These are phyloP conservation scores for Eristalis pertinax DNA, from an alignment of 2,888 invertebrate genomes.

Conservation along the genomic window DNA sequence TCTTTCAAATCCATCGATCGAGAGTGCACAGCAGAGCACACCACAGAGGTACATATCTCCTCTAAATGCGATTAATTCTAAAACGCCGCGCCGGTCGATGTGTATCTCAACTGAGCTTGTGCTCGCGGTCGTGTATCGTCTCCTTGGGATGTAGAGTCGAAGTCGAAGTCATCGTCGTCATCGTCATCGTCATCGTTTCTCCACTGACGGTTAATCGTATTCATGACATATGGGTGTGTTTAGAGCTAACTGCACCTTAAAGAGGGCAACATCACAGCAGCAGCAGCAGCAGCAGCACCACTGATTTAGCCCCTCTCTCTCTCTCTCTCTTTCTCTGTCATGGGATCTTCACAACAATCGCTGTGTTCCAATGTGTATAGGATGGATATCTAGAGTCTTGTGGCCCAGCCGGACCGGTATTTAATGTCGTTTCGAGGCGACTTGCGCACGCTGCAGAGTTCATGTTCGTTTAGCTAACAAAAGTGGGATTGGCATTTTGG, in stretches of 20 bases:
- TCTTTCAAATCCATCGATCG: slow-evolving; percentile 41
- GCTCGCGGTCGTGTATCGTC: slow-evolving; percentile 7
- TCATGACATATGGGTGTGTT: slow-evolving; percentile 72
- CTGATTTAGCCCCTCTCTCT: neutral
- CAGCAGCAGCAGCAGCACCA: slow-evolving; percentile 23
- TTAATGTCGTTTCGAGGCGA: slow-evolving; percentile 12
- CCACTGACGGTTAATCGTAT: slow-evolving; percentile 57
- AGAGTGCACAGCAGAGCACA: neutral
- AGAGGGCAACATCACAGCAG: slow-evolving; percentile 46
- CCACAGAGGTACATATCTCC: slow-evolving; percentile 4
- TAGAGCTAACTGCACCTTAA: slow-evolving; percentile 68
- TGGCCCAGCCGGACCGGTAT: slow-evolving; percentile 32
- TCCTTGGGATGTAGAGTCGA: neutral
- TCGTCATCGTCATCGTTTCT: neutral
- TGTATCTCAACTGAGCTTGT: slow-evolving; percentile 30
- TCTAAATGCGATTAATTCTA: slow-evolving; percentile 13
- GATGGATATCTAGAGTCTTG: slow-evolving; percentile 7
- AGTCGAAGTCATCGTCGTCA: slow-evolving; percentile 15
- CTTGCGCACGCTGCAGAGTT: slow-evolving; percentile 8
- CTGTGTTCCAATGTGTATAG: slow-evolving; percentile 7
- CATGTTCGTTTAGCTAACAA: slow-evolving; percentile 61
- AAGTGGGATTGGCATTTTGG: slow-evolving; percentile 71
- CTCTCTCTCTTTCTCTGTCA: slow-evolving; percentile 6
- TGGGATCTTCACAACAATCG: slow-evolving; percentile 58
- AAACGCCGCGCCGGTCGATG: slow-evolving; percentile 11